Percentiles rank a stretch among this genome's conserved stretches.
These are phyloP conservation scores for Caenorhabditis remanei DNA, from an alignment of 1,140 invertebrate genomes.

Conservation along the genomic window DNA sequence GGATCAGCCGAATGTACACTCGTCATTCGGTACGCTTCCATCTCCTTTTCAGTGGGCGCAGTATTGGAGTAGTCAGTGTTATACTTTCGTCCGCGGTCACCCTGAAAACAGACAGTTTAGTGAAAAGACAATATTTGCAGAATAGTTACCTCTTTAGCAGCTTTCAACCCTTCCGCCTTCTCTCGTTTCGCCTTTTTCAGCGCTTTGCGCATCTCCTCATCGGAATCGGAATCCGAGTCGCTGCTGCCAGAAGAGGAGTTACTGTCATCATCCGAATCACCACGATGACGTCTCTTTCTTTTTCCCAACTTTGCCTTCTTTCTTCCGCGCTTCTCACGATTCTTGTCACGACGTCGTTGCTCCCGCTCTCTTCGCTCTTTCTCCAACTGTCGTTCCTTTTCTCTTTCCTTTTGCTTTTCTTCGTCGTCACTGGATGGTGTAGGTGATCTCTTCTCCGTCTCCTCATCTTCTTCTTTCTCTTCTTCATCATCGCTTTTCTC, in stretches of 20 bases:
- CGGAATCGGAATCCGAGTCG: constrained; percentile 46
- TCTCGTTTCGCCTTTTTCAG: constrained; percentile 61
- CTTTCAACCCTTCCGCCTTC: constrained; percentile 43
- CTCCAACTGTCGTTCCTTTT: constrained; percentile 35
- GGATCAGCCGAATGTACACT: constrained; percentile 67
- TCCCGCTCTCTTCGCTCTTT: constrained; percentile 55
- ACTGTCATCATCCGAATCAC: constrained; percentile 12
- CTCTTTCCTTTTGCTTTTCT: constrained; percentile 55
- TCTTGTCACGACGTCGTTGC: constrained; percentile 38
- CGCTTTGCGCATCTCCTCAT: constrained; percentile 54
- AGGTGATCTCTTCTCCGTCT: not conserved
- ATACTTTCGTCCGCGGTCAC: constrained; percentile 64
- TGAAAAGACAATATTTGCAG: no score
- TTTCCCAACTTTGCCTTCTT: constrained; percentile 49
- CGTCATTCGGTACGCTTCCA: constrained; percentile 65
- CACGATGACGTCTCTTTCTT: constrained; percentile 24
- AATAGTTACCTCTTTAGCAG: constrained; percentile 50
- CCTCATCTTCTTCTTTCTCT: not conserved
- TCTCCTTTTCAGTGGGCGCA: constrained; percentile 14
- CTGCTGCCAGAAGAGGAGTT: constrained; percentile 8
- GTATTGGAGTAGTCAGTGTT: constrained; percentile 56
- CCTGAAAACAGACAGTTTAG: constrained; percentile 50
- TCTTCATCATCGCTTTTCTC: not conserved
- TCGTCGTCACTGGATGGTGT: constrained; percentile 58
- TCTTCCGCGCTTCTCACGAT: constrained; percentile 41